Base-by-base conservation (phyloP, 2,797 vertebrate species). In the Saguinus oedipus region DNA sequence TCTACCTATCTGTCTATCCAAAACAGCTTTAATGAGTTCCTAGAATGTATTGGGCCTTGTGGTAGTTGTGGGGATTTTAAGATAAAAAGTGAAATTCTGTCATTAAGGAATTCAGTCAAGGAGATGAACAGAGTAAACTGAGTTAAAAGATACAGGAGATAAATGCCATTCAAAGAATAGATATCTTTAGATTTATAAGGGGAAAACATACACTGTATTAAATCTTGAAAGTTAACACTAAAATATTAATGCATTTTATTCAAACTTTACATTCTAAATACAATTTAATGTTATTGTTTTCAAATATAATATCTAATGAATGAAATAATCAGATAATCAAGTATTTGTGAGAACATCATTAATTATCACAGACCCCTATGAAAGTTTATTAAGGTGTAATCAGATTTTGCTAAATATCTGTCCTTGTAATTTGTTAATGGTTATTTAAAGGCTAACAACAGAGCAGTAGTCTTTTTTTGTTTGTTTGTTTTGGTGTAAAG, bases 191-290 rank as follows among this genome's bases (percentile, higher is more conserved):
- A 53, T 95, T 36, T 46, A 9, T 57, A 27, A 90, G 26, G 46
- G 78, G n/a, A 79, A 86, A 90, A 84, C 4, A 36, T 17, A 33
- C 12, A 50, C 13, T 70, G 9, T 53, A 3, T 80, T 88, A 42
- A 4, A 92, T 50, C 53, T 86, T 94, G n/a, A 64, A 93, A 79
- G n/a, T 61, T 50, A 70, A 57, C n/a, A 46, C 11, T 61, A 48
- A 70, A 84, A 76, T 84, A 57, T 44, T 81, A 85, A 57, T 80
- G 13, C 33, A 93, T 80, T 90, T 93, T 95, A 76, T 89, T 92
- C 76, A 93, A n/a, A 59, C 48, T 94, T n/a, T 87, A 44, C 1
- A 61, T 19, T 83, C 20, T 42, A 27, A 89, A 9, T 24, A 74
- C n/a, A 61, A 83, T 74, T 79, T 36, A 88, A 76, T 84, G 9